Percentiles rank a stretch among this genome's conserved stretches.
phyloP scores from a whole-genome alignment of 2,113 vertebrate genomes.

The Pavo muticus region DNA sequence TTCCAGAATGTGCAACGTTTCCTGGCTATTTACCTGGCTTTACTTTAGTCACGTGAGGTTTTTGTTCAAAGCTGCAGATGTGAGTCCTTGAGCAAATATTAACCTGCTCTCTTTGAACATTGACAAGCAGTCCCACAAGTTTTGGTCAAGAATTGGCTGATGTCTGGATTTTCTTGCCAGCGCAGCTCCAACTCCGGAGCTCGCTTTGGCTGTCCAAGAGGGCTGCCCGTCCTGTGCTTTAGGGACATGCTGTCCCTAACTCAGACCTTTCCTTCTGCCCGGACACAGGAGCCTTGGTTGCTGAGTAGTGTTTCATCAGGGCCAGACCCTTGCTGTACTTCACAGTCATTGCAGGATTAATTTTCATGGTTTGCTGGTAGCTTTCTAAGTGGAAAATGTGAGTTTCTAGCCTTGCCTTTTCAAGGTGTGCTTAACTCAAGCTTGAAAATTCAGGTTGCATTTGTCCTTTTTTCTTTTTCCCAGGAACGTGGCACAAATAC shows the following conservation, averaged over 20 bases:
- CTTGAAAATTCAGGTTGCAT: not conserved
- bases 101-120: no score
- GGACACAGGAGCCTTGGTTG: not conserved
- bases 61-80: not conserved
- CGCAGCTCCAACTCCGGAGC: accelerated
- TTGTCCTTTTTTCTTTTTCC: not conserved
- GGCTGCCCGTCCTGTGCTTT: not conserved
- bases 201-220: not conserved
- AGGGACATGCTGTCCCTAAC: not conserved
- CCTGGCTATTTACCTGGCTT: not conserved
- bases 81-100: not conserved
- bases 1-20: not conserved
- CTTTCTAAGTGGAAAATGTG: not conserved
- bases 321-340: not conserved
- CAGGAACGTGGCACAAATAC: no score
- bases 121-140: accelerated
- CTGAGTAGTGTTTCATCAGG: not conserved
- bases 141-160: not conserved
- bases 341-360: not conserved
- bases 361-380: not conserved
- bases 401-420: not conserved
- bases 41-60: not conserved
- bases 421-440: not conserved
- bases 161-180: not conserved
- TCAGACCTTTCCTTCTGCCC: accelerated